Percentiles rank a stretch among this genome's conserved stretches.
Evolutionary conservation across 1,140 invertebrate genomes (phyloP).

Genomic region (Pinna nobilis): DNA sequence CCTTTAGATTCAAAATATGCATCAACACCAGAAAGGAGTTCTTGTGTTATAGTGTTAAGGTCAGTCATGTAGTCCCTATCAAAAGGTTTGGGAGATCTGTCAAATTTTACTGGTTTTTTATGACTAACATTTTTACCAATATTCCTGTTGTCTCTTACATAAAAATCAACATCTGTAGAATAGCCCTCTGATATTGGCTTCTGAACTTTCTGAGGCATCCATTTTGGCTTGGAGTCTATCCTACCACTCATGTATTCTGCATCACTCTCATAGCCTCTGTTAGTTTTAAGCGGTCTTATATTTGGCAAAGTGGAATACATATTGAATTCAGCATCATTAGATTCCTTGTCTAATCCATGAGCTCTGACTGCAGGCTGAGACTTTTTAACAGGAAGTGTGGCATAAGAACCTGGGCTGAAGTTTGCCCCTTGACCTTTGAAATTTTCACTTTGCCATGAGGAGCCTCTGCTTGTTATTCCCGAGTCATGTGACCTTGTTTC

Average conservation of each 20-base stretch:
- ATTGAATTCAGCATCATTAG: conserved; percentile 46
- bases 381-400: conserved; percentile 55
- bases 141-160: conserved; percentile 36
- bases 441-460: conserved; percentile 49
- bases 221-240: conserved; percentile 15
- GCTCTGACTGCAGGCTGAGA: conserved; percentile 7
- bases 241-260: conserved; percentile 19
- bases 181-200: conserved; percentile 27
- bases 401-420: conserved; percentile 56
- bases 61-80: conserved; percentile 40
- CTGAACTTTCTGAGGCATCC: neutral
- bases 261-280: conserved; percentile 44
- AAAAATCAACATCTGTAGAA: conserved; percentile 39
- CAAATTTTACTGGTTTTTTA: conserved; percentile 4
- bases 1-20: conserved; percentile 23
- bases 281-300: conserved; percentile 59
- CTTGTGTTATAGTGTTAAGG: conserved; percentile 19
- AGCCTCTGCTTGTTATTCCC: conserved; percentile 45
- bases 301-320: conserved; percentile 56
- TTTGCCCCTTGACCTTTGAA: conserved; percentile 36
- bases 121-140: neutral
- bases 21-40: conserved; percentile 23
- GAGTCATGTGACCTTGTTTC: conserved; percentile 43
- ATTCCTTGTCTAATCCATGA: conserved; percentile 28
- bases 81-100: conserved; percentile 11